Conservation (phyloP, 2,888 invertebrate species). For the Cyclophora albipunctata region DNA sequence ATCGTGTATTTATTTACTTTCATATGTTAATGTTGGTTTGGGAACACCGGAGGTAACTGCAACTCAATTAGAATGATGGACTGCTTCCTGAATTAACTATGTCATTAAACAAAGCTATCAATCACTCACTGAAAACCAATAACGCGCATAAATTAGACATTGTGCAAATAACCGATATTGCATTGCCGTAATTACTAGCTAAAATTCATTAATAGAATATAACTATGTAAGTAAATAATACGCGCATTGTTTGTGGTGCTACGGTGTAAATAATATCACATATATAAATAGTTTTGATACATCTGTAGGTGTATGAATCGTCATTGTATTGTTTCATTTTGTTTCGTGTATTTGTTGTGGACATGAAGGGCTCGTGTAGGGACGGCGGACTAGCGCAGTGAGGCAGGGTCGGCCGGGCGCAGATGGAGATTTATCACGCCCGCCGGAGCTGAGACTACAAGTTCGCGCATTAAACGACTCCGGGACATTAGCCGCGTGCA, state of each 20-base stretch:
- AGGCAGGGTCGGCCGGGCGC: conserved; percentile 41
- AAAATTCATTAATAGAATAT: too few species aligned
- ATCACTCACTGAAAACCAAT: conserved; percentile 15
- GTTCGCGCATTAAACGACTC: conserved; percentile 75
- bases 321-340: too few species aligned
- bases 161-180: too few species aligned
- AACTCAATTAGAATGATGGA: background rate
- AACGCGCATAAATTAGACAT: background rate
- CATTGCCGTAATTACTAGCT: too few species aligned
- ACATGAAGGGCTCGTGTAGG: background rate
- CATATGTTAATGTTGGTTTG: conserved; percentile 4
- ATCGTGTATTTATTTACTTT: conserved; percentile 15
- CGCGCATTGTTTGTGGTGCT: too few species aligned
- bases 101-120: conserved; percentile 11
- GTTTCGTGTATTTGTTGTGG: too few species aligned
- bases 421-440: conserved; percentile 73
- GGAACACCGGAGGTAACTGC: background rate
- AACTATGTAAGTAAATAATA: too few species aligned
- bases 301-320: too few species aligned
- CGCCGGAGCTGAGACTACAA: conserved; percentile 68
- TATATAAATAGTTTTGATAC: too few species aligned
- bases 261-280: too few species aligned
- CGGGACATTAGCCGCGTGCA: conserved; percentile 73
- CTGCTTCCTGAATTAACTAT: conserved; percentile 13
- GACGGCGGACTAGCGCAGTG: background rate